phyloP scores from a whole-genome alignment of 2,797 vertebrate species.

The Clamator glandarius region DNA sequence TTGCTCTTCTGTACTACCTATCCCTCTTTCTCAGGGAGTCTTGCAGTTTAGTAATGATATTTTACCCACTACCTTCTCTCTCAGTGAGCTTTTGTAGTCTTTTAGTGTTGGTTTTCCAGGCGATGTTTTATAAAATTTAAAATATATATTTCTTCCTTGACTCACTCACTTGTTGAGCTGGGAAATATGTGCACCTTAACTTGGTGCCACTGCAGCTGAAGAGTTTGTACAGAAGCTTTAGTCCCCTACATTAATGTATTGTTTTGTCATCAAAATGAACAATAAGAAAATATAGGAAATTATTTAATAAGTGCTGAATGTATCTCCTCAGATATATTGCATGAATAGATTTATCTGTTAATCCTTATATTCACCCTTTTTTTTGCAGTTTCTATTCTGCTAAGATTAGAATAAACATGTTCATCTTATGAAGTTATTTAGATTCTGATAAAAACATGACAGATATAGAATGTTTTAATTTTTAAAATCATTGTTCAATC shows the following conservation, averaged over 20 bases:
- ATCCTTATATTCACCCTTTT: not conserved
- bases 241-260: not conserved
- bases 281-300: not conserved
- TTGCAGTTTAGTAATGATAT: not conserved
- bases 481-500: conserved; percentile 33
- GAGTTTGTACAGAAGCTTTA: not conserved
- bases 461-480: conserved; percentile 46
- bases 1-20: not conserved
- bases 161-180: not conserved
- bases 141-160: not conserved
- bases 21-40: not conserved
- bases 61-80: not conserved
- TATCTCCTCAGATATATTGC: not conserved
- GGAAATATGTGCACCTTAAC: not conserved
- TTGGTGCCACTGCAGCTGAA: not conserved
- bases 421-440: not conserved
- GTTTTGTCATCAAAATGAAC: not conserved
- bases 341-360: not conserved
- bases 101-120: not conserved
- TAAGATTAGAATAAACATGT: not conserved
- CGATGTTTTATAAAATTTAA: not conserved
- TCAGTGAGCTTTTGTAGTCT: not conserved
- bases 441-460: not conserved
- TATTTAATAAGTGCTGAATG: not conserved
- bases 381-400: not conserved